Conservation (phyloP, 2,888 invertebrate species). For the Aricia artaxerxes region DNA sequence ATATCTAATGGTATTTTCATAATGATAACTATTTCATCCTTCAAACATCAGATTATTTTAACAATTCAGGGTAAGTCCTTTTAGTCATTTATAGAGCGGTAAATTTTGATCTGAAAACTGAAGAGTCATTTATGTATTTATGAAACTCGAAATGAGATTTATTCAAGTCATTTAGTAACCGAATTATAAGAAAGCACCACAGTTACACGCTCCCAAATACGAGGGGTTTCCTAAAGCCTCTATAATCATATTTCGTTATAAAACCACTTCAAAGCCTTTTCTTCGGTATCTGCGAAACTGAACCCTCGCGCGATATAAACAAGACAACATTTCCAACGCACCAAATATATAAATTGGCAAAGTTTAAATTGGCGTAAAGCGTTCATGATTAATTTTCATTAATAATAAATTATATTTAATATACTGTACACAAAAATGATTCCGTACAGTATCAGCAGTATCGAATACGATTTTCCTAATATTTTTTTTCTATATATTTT, state of each 20-base stretch:
- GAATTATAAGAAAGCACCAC: constrained; percentile 28
- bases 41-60: not conserved
- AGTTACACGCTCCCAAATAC: constrained; percentile 23
- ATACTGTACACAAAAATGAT: constrained; percentile 13
- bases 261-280: constrained; percentile 31
- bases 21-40: not conserved
- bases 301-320: not conserved
- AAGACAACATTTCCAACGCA: not conserved
- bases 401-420: constrained; percentile 22
- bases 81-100: not conserved
- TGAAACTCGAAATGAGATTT: constrained; percentile 25
- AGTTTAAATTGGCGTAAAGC: constrained; percentile 29
- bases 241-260: constrained; percentile 32
- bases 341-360: constrained; percentile 22
- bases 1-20: too few species aligned
- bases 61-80: not conserved
- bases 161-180: constrained; percentile 25
- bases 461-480: not conserved
- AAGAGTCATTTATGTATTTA: constrained; percentile 12
- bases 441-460: not conserved
- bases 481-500: not conserved
- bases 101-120: not conserved
- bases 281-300: not conserved
- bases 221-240: constrained; percentile 27
- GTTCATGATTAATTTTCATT: constrained; percentile 30